Evolutionary conservation across 1,140 invertebrate species (phyloP).

Genomic region (Lordiphosa mommai): DNA sequence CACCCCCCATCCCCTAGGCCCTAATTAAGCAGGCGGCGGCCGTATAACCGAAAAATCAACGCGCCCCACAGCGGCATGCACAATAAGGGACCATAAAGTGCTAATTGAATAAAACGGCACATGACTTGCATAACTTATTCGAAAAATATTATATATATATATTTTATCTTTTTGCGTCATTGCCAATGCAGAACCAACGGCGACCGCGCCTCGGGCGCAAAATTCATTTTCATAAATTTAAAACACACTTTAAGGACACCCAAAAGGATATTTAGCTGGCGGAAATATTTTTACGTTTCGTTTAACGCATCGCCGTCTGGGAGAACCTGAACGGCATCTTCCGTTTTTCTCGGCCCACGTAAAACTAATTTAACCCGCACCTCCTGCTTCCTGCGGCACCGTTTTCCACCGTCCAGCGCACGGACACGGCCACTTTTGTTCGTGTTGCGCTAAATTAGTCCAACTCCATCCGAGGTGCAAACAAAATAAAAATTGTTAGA

Average conservation of each 20-base stretch:
- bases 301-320: conserved; percentile 66
- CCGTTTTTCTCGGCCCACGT: conserved; percentile 45
- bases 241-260: conserved; percentile 65
- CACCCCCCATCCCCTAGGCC: conserved; percentile 31
- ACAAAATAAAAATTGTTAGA: conserved; percentile 23
- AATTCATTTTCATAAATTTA: conserved; percentile 77
- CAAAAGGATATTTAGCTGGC: conserved; percentile 77
- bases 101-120: conserved; percentile 77
- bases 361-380: conserved; percentile 76
- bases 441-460: conserved; percentile 73
- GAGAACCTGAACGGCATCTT: conserved; percentile 11
- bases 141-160: conserved; percentile 36
- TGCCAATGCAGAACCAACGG: conserved; percentile 29
- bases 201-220: conserved; percentile 54
- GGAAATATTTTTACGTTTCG: conserved; percentile 77
- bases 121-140: conserved; percentile 77
- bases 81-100: conserved; percentile 77
- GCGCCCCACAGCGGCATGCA: conserved; percentile 42
- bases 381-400: conserved; percentile 2
- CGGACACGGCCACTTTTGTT: conserved; percentile 69
- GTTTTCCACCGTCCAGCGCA: not conserved
- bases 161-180: conserved; percentile 26
- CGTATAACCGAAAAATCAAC: conserved; percentile 77
- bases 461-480: conserved; percentile 45
- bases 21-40: conserved; percentile 70